Base-by-base conservation (phyloP, 2,888 invertebrate genomes). In the Laothoe populi region DNA sequence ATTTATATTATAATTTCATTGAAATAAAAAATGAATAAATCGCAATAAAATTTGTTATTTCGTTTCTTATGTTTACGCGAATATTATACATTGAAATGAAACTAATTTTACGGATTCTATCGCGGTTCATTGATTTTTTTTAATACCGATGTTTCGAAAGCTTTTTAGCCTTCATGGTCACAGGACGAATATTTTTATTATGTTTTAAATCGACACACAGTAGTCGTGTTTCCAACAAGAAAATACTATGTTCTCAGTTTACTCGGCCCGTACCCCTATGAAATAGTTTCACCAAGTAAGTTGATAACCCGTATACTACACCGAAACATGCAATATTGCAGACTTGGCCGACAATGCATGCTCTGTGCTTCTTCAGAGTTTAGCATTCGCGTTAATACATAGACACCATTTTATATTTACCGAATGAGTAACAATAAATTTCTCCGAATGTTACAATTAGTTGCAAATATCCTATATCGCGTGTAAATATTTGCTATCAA, bases 201-300 rank as follows among this genome's bases (percentile, higher is more conserved):
- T n/a, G n/a, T 21, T 38, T 21, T 31, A 5, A 10, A 40, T 24
- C n/a, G 31, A 38, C 23, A 48, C 31, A 40, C 48, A 19, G 57
- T 60, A 53, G 65, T 60, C 64, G 49, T 70, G 65, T 65, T 68
- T 73, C 73, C 69, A 71, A 71, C 67, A 74, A 66, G 74, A 74
- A 74, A 78, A 74, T 70, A 72, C 67, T 65, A 62, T 66, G 63
- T 46, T 62, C 53, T 60, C 60, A 64, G 65, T 64, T 53, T 62
- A 24, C 58, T 24, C 46, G 13, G 42, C 40, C 35, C 53, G 24
- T 26, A 24, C 16, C 11, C 23, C 13, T 24, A n/a, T 16, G 11
- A 13, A 24, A 38, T 44, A 53, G 16, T 24, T 44, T 42, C 40
- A 42, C 19, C 38, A 16, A 57, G 16, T 21, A 40, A 13, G 35